These are phyloP conservation scores for Glaucidium brasilianum DNA, from an alignment of 2,113 vertebrate genomes.

Conservation along the genomic window DNA sequence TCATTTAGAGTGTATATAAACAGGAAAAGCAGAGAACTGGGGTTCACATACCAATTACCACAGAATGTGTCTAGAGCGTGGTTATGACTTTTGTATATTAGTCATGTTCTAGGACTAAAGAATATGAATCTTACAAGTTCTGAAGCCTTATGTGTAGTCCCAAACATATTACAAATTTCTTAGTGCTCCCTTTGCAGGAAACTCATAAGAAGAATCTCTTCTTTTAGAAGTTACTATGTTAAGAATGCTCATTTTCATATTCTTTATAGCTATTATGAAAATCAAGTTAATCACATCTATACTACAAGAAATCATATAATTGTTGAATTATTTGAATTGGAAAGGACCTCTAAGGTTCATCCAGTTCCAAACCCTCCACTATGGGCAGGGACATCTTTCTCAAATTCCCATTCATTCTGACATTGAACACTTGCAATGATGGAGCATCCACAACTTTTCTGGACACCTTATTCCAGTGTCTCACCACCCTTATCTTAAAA, in stretches of 20 bases:
- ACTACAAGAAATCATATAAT: not conserved
- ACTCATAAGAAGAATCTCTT: not conserved
- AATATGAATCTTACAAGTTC: not conserved
- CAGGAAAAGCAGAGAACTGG: not conserved
- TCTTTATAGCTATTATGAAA: not conserved
- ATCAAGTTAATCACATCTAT: not conserved
- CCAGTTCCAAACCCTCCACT: not conserved
- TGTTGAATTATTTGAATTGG: not conserved
- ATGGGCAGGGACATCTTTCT: not conserved
- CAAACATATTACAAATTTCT: not conserved
- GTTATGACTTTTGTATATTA: not conserved
- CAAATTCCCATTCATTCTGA: not conserved
- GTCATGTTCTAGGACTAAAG: not conserved
- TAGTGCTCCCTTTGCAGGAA: not conserved
- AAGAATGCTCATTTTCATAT: not conserved
- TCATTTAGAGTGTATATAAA: not conserved
- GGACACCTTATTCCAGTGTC: fast-evolving
- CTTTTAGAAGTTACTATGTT: not conserved
- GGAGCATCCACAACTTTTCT: not conserved
- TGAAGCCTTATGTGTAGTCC: not conserved
- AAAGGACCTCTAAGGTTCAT: not conserved
- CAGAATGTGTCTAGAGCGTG: not conserved
- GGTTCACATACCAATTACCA: not conserved
- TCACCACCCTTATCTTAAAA: not conserved
- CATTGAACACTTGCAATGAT: not conserved